A percentile compares a stretch with the other conserved stretches of the same genome.
Conservation (phyloP, 2,113 vertebrate genomes). For the Neopipo cinnamomea region DNA sequence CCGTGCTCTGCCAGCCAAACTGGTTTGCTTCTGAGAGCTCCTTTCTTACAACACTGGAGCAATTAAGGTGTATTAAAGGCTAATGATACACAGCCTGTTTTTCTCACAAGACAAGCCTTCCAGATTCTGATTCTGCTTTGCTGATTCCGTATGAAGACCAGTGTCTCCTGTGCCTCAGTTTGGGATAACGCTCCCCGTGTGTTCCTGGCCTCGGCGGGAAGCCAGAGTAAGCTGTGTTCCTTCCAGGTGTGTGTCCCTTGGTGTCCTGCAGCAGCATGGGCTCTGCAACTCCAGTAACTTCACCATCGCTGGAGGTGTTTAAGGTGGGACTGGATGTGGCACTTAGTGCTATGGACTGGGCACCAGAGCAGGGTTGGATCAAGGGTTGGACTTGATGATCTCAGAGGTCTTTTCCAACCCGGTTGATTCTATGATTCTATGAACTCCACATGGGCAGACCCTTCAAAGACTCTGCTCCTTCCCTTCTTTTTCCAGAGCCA, state of each 20-base stretch:
- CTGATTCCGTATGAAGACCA: neutral
- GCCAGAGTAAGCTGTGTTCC: neutral
- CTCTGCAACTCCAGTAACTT: neutral
- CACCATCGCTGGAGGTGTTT: too few species aligned
- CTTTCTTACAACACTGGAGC: neutral
- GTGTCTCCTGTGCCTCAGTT: neutral
- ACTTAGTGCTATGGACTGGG: too few species aligned
- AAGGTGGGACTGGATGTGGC: too few species aligned
- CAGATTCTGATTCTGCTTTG: constrained; percentile 1
- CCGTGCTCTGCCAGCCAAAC: neutral
- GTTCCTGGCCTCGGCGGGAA: neutral
- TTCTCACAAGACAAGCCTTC: constrained; percentile 17
- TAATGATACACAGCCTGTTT: neutral
- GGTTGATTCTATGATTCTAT: too few species aligned
- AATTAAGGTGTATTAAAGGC: constrained; percentile 1
- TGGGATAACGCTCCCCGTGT: neutral
- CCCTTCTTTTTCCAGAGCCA: neutral
- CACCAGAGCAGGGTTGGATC: too few species aligned
- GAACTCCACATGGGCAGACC: neutral
- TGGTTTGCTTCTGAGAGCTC: neutral
- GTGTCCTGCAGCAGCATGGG: neutral
- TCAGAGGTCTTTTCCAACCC: too few species aligned
- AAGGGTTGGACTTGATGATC: too few species aligned
- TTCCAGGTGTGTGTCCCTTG: neutral
- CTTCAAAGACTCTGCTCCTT: neutral